Evolutionary conservation across 2,888 invertebrate genomes (phyloP), one percentile per base, ranked within the genome.

Genomic region (Entomobrya multifasciata): DNA sequence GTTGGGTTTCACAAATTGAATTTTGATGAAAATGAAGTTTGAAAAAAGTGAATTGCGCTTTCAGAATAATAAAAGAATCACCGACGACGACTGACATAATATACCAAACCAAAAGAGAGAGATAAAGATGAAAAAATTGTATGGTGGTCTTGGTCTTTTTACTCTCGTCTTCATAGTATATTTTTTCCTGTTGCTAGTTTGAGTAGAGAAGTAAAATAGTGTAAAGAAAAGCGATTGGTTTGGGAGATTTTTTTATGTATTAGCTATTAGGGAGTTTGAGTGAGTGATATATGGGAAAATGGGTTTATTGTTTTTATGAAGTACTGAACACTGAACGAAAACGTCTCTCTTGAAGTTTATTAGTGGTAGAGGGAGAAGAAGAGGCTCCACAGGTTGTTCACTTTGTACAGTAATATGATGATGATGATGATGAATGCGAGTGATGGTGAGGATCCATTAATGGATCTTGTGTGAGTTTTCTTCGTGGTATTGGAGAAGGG

Each of bases 1-100:
- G 86, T 74, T 86, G 86, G 86, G 86, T 86, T 79, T 86, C 79
- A 72, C 82, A 89, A 89, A 89, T 89, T 89, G 87, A 87, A 87
- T 87, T 89, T 87, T 86, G 86, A 89, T 89, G 79, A 86, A 87
- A 78, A 87, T 79, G 79, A 87, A 79, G 82, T 83, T 86, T 78
- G 78, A 67, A 65, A 87, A 70, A 79, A 79, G 57, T 70, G 79
- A 79, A 85, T 79, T 79, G 82, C 76, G 78, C 79, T 67, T 57
- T 70, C 72, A 44, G 81, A 81, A 81, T 81, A 36, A 55, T 74
- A 74, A 74, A 57, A 57, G 81, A 81, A 81, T 80, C 67, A 74
- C 74, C 74, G 55, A 70, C 70, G 55, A 70, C 70, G 47, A 49
- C 55, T 74, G 74, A 74, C 74, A 52, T 74, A 55, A 74, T 55